Evolutionary conservation across 2,113 vertebrate species (phyloP).

Genomic region (Bos javanicus): DNA sequence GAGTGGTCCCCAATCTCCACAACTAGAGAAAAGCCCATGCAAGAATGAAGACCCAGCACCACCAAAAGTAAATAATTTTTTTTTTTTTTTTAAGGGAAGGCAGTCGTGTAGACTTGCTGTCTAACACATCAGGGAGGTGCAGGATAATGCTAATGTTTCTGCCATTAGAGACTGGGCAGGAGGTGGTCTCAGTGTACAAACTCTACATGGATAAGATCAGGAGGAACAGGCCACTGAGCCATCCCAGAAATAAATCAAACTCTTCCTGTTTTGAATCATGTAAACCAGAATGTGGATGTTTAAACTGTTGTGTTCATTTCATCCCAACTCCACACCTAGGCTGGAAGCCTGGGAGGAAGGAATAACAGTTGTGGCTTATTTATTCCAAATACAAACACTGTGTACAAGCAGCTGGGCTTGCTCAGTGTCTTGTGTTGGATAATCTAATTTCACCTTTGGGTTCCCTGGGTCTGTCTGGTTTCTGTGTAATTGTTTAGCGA

Average conservation of each 20-base stretch:
- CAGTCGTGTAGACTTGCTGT: not conserved
- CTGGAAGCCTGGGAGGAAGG: not conserved
- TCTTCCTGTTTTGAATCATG: not conserved
- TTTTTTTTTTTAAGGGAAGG: not conserved
- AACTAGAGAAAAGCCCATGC: not conserved
- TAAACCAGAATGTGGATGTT: not conserved
- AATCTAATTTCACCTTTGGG: not conserved
- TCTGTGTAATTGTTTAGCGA: slow-evolving; percentile 1
- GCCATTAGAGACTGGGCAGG: not conserved
- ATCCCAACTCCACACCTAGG: not conserved
- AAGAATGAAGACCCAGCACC: not conserved
- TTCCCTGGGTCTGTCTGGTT: not conserved
- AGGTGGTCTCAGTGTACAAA: not conserved
- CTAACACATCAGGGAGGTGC: not conserved
- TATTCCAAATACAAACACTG: not conserved
- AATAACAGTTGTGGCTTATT: not conserved
- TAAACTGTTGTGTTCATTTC: not conserved
- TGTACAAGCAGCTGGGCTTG: not conserved
- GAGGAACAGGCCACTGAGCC: not conserved
- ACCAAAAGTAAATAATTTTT: not conserved
- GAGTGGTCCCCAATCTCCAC: not conserved
- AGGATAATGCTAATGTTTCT: not conserved
- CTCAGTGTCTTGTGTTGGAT: not conserved
- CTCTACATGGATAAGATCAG: not conserved
- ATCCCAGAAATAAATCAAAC: not conserved